These are phyloP conservation scores for Phylloscopus whistleri DNA, from an alignment of 2,113 vertebrate genomes.

Conservation along the genomic window DNA sequence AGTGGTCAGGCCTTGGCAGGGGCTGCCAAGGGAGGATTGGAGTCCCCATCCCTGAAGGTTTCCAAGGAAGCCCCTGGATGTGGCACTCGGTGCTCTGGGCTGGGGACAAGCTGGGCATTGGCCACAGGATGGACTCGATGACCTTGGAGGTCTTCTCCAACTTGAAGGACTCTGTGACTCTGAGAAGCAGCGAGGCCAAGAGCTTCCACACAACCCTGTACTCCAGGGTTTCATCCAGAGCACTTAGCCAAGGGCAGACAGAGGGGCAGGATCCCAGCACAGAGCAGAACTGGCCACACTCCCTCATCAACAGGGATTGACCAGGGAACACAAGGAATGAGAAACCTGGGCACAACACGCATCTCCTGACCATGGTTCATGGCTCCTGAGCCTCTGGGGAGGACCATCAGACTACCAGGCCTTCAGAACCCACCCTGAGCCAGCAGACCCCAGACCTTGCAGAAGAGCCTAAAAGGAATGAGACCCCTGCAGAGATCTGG, in stretches of 20 bases:
- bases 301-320: not conserved
- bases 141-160: not conserved
- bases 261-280: not conserved
- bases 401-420: not conserved
- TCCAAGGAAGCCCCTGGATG: not conserved
- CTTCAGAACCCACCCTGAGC: not conserved
- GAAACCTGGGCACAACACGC: not conserved
- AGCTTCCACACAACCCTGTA: not conserved
- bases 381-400: not conserved
- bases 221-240: not conserved
- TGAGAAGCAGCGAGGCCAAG: rapidly evolving
- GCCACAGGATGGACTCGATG: not conserved
- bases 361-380: not conserved
- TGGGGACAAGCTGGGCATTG: not conserved
- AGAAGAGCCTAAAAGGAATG: not conserved
- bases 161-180: not conserved
- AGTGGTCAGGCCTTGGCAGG: not conserved
- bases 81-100: not conserved
- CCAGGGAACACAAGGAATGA: not conserved
- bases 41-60: not conserved
- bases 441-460: not conserved
- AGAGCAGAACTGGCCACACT: not conserved
- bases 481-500: rapidly evolving
- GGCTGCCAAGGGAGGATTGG: not conserved
- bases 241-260: not conserved